Evolutionary conservation across 2,797 vertebrate genomes (phyloP).

Genomic region (Muscicapa striata): DNA sequence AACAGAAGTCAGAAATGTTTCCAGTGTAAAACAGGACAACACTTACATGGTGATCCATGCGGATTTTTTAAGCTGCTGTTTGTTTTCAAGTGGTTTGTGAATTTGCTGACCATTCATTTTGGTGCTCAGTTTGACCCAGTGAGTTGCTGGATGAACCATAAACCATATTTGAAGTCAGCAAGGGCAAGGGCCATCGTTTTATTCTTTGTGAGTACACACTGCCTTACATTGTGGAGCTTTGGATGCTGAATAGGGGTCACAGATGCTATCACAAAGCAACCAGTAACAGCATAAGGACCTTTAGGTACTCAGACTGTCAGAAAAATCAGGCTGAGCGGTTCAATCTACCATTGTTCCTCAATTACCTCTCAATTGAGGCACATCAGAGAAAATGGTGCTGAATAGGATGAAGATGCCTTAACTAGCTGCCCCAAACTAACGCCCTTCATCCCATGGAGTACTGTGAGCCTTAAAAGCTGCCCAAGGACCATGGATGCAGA

Average conservation of each 20-base stretch:
- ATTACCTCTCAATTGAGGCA: background rate
- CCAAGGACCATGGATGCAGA: background rate
- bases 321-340: background rate
- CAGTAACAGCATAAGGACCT: constrained; percentile 2
- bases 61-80: background rate
- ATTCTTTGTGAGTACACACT: background rate
- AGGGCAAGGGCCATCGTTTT: background rate
- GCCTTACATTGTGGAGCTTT: background rate
- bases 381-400: background rate
- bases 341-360: constrained; percentile 21
- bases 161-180: background rate
- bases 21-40: background rate
- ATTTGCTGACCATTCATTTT: background rate
- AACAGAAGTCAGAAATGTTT: constrained; percentile 2
- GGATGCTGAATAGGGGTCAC: constrained; percentile 1
- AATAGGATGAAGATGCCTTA: background rate
- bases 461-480: background rate
- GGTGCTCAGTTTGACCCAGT: background rate
- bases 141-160: constrained; percentile 5
- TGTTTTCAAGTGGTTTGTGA: background rate
- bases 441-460: background rate
- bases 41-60: background rate
- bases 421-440: background rate
- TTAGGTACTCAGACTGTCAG: constrained; percentile 16
- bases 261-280: constrained; percentile 18